Evolutionary conservation across 2,888 invertebrate genomes (phyloP).

Genomic region (Bellardia pandia): DNA sequence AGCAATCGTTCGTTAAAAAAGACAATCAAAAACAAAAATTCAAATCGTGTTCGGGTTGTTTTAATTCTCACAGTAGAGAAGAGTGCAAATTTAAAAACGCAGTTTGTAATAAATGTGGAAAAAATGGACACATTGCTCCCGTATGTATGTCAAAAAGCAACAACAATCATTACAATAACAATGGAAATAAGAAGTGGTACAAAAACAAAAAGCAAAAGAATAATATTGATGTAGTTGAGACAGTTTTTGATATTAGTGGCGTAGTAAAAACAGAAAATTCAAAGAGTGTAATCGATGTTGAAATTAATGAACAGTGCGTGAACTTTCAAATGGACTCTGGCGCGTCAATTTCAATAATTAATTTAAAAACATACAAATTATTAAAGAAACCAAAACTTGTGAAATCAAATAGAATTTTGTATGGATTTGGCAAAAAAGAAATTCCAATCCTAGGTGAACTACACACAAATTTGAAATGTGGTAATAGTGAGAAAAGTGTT

Average conservation of each 20-base stretch:
- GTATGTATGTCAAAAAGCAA: conserved; percentile 3
- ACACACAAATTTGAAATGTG: conserved; percentile 58
- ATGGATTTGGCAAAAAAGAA: conserved; percentile 58
- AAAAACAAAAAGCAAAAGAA: conserved; percentile 38
- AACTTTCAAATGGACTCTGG: conserved; percentile 72
- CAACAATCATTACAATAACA: no score
- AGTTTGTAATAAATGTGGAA: conserved; percentile 53
- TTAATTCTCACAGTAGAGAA: conserved; percentile 30
- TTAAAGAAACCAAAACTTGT: background rate
- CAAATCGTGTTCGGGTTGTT: conserved; percentile 64
- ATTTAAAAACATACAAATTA: conserved; percentile 46
- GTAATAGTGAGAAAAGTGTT: conserved; percentile 40
- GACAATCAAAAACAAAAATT: conserved; percentile 25
- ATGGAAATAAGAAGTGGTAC: background rate
- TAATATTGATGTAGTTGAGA: conserved; percentile 29
- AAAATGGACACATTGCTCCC: conserved; percentile 44
- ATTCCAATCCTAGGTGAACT: conserved; percentile 66
- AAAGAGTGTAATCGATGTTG: conserved; percentile 30
- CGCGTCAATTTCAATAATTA: conserved; percentile 68
- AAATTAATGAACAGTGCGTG: conserved; percentile 35
- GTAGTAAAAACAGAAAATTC: conserved; percentile 30
- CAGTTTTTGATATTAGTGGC: conserved; percentile 41
- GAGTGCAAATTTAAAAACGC: conserved; percentile 66
- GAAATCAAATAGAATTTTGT: conserved; percentile 47
- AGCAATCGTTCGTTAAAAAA: background rate